Percentiles rank a stretch among this genome's conserved stretches.
These are phyloP conservation scores for Paramacrobiotus metropolitanus DNA, from an alignment of 1,140 invertebrate species.

Conservation along the genomic window DNA sequence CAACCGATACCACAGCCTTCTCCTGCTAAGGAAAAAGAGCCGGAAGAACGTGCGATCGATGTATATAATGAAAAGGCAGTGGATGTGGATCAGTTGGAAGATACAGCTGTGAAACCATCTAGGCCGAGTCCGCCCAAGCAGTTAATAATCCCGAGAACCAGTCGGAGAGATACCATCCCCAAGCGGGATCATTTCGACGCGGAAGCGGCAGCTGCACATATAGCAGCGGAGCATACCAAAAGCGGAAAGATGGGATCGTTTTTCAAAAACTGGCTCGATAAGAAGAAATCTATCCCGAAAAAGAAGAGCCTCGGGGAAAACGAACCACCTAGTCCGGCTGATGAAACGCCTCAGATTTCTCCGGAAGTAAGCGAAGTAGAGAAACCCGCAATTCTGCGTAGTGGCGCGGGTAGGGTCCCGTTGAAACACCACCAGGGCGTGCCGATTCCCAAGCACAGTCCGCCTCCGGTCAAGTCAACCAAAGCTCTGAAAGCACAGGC, in stretches of 20 bases:
- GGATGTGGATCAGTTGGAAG: not conserved
- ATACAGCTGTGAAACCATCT: not conserved
- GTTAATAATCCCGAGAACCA: not conserved
- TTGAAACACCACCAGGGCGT: no score
- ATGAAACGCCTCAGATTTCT: not conserved
- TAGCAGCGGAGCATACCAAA: not conserved
- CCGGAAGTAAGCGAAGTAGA: not conserved
- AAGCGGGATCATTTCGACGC: not conserved
- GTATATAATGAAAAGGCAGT: slow-evolving; percentile 1
- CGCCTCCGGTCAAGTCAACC: no score
- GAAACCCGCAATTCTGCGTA: no score
- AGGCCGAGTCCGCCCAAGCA: not conserved
- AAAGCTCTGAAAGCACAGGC: not conserved
- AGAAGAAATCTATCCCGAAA: not conserved
- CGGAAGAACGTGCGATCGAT: not conserved
- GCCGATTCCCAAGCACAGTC: no score
- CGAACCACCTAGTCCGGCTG: no score
- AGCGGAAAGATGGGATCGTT: not conserved
- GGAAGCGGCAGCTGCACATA: not conserved
- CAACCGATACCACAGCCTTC: not conserved
- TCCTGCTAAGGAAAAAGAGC: not conserved
- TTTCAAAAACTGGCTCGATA: slow-evolving; percentile 1
- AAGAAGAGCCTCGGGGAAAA: not conserved
- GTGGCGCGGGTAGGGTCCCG: no score
- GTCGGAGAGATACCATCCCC: not conserved